Evolutionary conservation across 2,113 vertebrate genomes (phyloP).

Genomic region (Otis tarda): DNA sequence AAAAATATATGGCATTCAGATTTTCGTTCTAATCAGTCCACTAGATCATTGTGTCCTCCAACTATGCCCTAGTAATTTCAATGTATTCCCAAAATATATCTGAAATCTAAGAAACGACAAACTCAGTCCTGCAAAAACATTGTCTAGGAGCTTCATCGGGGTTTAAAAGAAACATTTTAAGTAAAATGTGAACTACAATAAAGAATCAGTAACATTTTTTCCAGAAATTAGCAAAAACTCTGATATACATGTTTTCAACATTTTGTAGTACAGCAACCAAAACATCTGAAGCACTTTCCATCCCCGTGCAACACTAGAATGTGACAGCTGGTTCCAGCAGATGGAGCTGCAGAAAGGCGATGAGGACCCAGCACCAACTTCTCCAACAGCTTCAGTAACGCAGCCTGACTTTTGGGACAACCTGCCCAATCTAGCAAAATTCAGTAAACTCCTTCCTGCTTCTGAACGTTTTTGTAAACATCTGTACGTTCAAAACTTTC

Average conservation of each 20-base stretch:
- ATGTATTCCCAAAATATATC: not conserved
- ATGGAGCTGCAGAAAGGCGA: slow-evolving; percentile 20
- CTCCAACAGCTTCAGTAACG: not conserved
- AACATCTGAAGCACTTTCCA: not conserved
- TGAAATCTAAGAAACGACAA: not conserved
- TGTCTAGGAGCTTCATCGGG: fast-evolving
- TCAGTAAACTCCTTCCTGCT: not conserved
- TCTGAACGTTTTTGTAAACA: not conserved
- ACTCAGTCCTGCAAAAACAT: not conserved
- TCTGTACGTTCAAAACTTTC: not conserved
- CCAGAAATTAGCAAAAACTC: not conserved
- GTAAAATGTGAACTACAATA: not conserved
- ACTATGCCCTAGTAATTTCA: not conserved
- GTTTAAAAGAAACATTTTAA: not conserved
- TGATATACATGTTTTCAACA: not conserved
- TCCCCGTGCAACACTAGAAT: fast-evolving
- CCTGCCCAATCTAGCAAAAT: not conserved
- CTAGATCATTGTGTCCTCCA: not conserved
- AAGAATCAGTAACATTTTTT: not conserved
- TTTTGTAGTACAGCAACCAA: not conserved
- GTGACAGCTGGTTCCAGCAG: slow-evolving; percentile 12
- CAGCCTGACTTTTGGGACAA: not conserved
- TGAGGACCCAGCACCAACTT: not conserved
- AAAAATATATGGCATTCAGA: not conserved
- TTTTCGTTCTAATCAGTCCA: not conserved